Evolutionary conservation across 2,797 vertebrate genomes (phyloP), one percentile per base, ranked within the genome.

Genomic region (Serranus cabrilla): DNA sequence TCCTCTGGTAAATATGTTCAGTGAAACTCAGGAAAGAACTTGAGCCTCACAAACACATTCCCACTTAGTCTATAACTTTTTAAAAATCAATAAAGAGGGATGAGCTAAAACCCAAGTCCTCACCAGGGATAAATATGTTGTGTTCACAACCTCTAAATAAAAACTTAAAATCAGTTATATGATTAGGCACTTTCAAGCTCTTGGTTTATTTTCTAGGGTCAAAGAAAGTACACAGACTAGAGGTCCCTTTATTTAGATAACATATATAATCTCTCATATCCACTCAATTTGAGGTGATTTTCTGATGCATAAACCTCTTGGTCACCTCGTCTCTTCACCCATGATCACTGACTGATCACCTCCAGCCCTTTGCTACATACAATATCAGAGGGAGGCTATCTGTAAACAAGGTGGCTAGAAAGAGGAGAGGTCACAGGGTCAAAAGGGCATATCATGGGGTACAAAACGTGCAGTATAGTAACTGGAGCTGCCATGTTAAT

Each of bases 141-240:
- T 8, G 11, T 43, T 45, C 20, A 51, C 20, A 47, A 39, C 3
- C 9, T 49, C 57, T 7, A 60, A 78, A 74, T 27, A 71, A 62
- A 63, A 62, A 23, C 59, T 7, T 1, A 68, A 67, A 58, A 74
- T 78, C 67, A 20, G 14, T 21, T 14, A 18, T 80, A 57, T 86
- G 93, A 94, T 95, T 93, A 95, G 96, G 96, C 95, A 97, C 96
- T 97, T 96, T 95, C 90, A 95, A 96, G 93, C 95, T 95, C 94
- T 94, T 96, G 85, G 93, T 97, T 98, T 97, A 96, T 97, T 95
- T 92, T 79, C 55, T 88, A 96, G 83, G 90, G 93, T 96, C 95
- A 96, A 95, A 96, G 93, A 95, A 95, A 96, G 94, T 94, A 94
- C 96, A 96, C 95, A 97, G 94, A 95, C 92, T 92, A 95, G 81